Evolutionary conservation across 2,113 vertebrate species (phyloP).

Genomic region (Paracanthobrama guichenoti): DNA sequence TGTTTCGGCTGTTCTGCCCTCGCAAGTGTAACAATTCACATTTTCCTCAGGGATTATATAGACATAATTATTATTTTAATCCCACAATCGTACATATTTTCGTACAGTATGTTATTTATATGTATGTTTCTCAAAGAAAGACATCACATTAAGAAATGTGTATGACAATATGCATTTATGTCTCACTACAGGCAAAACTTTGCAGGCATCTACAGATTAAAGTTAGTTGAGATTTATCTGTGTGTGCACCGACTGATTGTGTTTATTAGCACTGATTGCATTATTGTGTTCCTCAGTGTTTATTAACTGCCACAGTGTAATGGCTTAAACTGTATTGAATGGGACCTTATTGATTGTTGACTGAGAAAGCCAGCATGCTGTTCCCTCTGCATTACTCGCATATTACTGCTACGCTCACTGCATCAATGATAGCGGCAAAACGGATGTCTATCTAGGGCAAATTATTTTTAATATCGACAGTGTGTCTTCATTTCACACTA

Average conservation of each 20-base stretch:
- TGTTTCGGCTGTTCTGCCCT: too few species aligned
- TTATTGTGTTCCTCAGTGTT: not conserved
- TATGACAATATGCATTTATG: too few species aligned
- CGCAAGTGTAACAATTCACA: too few species aligned
- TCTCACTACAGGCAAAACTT: too few species aligned
- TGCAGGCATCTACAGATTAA: not conserved
- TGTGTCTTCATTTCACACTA: not conserved
- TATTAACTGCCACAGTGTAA: not conserved
- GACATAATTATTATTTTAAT: too few species aligned
- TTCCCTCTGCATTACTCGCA: not conserved
- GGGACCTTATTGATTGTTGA: slow-evolving; percentile 2
- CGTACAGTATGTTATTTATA: too few species aligned
- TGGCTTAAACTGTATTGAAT: slow-evolving; percentile 16
- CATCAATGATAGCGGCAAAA: not conserved
- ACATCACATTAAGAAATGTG: too few species aligned
- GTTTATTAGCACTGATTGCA: slow-evolving; percentile 22
- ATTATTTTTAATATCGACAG: not conserved
- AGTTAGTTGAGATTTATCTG: not conserved
- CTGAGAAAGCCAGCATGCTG: not conserved
- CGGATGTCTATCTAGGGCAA: not conserved
- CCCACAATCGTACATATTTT: too few species aligned
- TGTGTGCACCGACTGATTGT: not conserved
- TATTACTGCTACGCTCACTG: not conserved
- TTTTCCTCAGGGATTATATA: too few species aligned
- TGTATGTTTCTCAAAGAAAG: too few species aligned